Evolutionary conservation across 2,113 vertebrate genomes (phyloP).

Genomic region (Pomatostomus ruficeps): DNA sequence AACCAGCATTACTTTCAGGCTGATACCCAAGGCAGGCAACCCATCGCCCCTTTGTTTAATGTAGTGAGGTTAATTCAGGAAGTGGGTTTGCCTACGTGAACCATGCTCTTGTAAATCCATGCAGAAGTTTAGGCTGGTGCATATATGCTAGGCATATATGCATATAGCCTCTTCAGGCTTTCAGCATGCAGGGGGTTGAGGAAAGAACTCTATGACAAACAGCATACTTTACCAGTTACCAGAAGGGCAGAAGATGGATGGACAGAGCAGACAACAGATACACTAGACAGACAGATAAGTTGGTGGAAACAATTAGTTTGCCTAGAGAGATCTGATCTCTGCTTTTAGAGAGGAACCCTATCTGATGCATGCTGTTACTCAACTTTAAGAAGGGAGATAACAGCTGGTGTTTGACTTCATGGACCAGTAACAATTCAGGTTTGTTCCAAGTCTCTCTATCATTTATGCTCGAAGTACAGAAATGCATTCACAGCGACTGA

Average conservation of each 20-base stretch:
- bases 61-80: neutral
- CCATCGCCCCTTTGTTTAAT: neutral
- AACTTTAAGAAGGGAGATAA: neutral
- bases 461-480: neutral
- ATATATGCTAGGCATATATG: neutral
- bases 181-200: neutral
- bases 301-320: conserved; percentile 18
- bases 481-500: neutral
- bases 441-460: neutral
- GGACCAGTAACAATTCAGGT: neutral
- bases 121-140: neutral
- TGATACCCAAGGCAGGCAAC: neutral
- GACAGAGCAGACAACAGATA: conserved; percentile 16
- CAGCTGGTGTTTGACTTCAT: neutral
- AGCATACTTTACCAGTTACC: conserved; percentile 10
- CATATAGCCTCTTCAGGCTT: neutral
- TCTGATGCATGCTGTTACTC: neutral
- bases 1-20: neutral
- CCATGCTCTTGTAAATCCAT: neutral
- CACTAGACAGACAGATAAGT: conserved; percentile 21
- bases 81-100: neutral
- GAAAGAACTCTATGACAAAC: neutral
- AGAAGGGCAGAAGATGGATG: neutral
- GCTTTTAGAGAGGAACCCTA: neutral
- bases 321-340: neutral